Base-by-base conservation (phyloP, 1,140 invertebrate genomes). In the Anoplophora glabripennis region DNA sequence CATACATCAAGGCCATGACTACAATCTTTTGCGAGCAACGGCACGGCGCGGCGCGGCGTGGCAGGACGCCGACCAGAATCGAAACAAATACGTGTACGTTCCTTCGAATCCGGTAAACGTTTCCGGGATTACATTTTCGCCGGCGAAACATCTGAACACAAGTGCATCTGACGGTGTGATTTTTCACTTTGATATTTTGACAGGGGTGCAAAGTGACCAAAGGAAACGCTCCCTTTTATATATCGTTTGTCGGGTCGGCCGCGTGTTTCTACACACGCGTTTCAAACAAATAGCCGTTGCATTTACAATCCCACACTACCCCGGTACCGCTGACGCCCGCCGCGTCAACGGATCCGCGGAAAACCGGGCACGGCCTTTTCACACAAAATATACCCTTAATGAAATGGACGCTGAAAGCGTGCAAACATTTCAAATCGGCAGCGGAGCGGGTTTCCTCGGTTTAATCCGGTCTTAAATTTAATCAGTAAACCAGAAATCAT, bases 171-270 rank as follows among this genome's bases (percentile, higher is more conserved):
- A 67, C 67, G 67, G 65, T 66, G 67, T 57, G 63, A 69, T 69
- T 69, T 69, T 69, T 69, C 67, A 69, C 61, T 69, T 67, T 64
- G 67, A 69, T 67, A 65, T 67, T 69, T 67, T 67, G 67, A 69
- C 67, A 61, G 65, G 67, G 67, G 67, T 65, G 67, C 61, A 63
- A 67, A 69, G 57, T 69, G 67, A 69, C 67, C 67, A 65, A 65
- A 69, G 65, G 62, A 67, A 62, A 65, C 15, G 10, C 33, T 56
- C 49, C 60, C 54, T 56, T 57, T 62, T 57, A 53, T 57, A 57
- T 53, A 52, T 52, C 15, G 35, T 15, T 52, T 38, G 15, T 37
- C 35, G 15, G 35, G 37, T 52, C 7, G 15, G 49, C 12, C 7
- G 37, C 17, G 49, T 52, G 49, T 52, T 52, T 15, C 7, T 45